A percentile compares a stretch with the other conserved stretches of the same genome.
These are phyloP conservation scores for Callimorpha dominula DNA, from an alignment of 2,888 invertebrate species.

Conservation along the genomic window DNA sequence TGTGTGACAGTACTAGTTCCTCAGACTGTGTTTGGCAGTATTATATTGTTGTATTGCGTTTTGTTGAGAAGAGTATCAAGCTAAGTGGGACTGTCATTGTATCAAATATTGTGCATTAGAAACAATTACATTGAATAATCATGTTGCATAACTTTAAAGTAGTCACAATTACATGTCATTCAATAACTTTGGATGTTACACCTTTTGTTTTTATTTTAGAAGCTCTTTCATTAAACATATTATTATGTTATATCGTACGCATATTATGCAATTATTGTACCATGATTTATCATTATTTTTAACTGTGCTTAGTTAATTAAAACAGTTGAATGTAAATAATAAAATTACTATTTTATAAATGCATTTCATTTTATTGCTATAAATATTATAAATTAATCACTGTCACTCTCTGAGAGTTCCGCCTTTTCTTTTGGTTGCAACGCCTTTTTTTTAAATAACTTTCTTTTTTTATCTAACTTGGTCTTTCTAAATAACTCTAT, in stretches of 20 bases:
- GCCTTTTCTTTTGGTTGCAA: slow-evolving; percentile 87
- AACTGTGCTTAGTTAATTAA: slow-evolving; percentile 64
- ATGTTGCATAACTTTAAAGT: neutral
- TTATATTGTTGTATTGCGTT: neutral
- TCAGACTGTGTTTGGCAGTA: neutral
- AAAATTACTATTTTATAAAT: slow-evolving; percentile 78
- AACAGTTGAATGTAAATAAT: slow-evolving; percentile 78
- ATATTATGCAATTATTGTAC: slow-evolving; percentile 57
- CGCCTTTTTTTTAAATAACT: slow-evolving; percentile 73
- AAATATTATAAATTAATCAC: slow-evolving; percentile 71
- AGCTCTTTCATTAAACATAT: slow-evolving; percentile 38
- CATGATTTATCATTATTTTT: slow-evolving; percentile 59
- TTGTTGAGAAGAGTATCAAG: neutral
- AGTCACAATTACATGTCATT: slow-evolving; percentile 1
- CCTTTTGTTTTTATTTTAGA: slow-evolving; percentile 23
- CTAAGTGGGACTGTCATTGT: neutral
- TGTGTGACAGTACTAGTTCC: neutral
- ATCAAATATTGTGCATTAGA: neutral
- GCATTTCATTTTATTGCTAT: slow-evolving; percentile 60
- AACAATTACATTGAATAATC: slow-evolving; percentile 12
- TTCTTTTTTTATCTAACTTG: slow-evolving; percentile 87
- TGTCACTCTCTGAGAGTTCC: slow-evolving; percentile 89
- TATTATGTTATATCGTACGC: slow-evolving; percentile 44
- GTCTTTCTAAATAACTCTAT: slow-evolving; percentile 91
- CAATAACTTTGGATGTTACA: neutral